Evolutionary conservation across 1,140 invertebrate species (phyloP).

Genomic region (Scaptomyza hsui): DNA sequence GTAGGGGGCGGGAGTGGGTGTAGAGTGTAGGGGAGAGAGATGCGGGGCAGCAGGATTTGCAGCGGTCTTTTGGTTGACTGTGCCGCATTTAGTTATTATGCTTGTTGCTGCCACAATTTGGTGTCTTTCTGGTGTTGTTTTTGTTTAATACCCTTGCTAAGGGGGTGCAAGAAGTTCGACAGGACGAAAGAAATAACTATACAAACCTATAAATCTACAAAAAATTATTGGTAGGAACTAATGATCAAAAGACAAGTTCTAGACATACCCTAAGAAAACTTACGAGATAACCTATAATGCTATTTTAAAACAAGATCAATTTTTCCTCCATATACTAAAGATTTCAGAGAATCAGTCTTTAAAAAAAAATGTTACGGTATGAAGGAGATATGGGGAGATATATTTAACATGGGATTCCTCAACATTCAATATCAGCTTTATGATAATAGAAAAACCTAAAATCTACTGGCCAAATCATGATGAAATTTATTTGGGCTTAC

Average conservation of each 20-base stretch:
- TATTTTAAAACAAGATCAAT: too few relatives aligned
- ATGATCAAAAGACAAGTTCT: not conserved
- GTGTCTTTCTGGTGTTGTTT: slow-evolving; percentile 12
- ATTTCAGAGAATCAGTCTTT: not conserved
- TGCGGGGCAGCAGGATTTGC: not conserved
- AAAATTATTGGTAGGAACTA: not conserved
- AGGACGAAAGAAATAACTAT: too few relatives aligned
- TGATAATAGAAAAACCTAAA: too few relatives aligned
- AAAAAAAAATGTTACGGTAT: not conserved
- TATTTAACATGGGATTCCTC: too few relatives aligned
- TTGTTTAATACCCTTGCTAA: not conserved
- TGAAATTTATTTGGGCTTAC: too few relatives aligned
- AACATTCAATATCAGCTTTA: too few relatives aligned
- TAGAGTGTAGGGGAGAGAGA: not conserved
- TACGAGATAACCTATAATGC: too few relatives aligned
- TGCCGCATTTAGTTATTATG: slow-evolving; percentile 73
- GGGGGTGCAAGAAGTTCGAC: not conserved
- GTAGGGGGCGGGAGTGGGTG: slow-evolving; percentile 17
- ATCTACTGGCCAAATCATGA: too few relatives aligned
- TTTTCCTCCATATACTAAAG: not conserved
- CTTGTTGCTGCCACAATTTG: slow-evolving; percentile 62
- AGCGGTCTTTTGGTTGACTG: slow-evolving; percentile 1
- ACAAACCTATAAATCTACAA: too few relatives aligned
- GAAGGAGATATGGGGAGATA: too few relatives aligned
- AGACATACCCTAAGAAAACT: too few relatives aligned